Evolutionary conservation across 2,797 vertebrate genomes (phyloP), one percentile per base, ranked within the genome.

Genomic region (Sandelia bainsii): DNA sequence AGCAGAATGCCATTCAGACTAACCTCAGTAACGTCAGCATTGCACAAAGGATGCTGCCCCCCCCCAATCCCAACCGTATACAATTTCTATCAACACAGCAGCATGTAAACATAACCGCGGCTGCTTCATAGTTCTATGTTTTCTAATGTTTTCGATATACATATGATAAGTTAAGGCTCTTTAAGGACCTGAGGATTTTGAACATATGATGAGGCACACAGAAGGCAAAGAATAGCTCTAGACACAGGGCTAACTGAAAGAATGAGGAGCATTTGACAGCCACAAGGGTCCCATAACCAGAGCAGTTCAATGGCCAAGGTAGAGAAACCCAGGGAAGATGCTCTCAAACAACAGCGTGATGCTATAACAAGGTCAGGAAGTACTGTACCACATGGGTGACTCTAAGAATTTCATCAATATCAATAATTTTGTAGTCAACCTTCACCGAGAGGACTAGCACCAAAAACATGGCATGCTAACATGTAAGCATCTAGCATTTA

Each of bases 141-240:
- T 32, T 80, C 86, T 88, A 87, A 83, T 82, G 77, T 85, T 86
- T 81, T 79, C 65, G 49, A 87, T 90, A 90, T 92, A 93, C 87
- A 90, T 86, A 78, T 88, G 81, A 93, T 87, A 92, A 95, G 93
- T 95, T 95, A 95, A 95, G 95, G 95, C 95, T 95, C 93, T 93
- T 94, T 84, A 90, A 95, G 93, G 94, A 95, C 95, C 94, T 95
- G 94, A 95, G 95, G 94, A 93, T 93, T 94, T 91, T 86, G 89
- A 94, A 94, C 91, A 81, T 92, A 94, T 92, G 91, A 94, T 94
- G 94, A 95, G 94, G 94, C 95, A 95, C 94, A 95, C 93, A 94
- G 88, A 93, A 95, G 94, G 94, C 93, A 93, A 94, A 93, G 83
- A 90, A 92, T 84, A 91, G 92, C 91, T 94, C 84, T 87, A 92